Evolutionary conservation across 92 coral and sea anemone genomes (phyloP), one percentile per base, ranked within the genome.

Genomic region (Muricea muricata): DNA sequence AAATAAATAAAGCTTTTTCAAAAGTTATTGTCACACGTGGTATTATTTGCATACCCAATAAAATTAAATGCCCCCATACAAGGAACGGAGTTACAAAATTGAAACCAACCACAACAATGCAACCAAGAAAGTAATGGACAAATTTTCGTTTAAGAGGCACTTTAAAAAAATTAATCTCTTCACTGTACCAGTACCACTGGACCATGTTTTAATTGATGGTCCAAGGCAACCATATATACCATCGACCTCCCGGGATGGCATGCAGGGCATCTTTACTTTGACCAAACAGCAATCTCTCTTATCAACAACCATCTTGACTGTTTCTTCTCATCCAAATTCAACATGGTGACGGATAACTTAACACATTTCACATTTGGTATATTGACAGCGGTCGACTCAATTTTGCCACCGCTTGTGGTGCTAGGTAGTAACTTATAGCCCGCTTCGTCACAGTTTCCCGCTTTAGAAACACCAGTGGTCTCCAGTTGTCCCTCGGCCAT

Each of bases 271-370:
- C 24, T 21, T 78, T 55, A 56, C 11, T 18, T 18, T 13, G 91
- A 63, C 95, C 95, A 92, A 2, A 92, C 84, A 29, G 95, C 95
- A 9, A 92, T 89, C 82, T 92, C 95, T 67, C 91, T 75, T 7
- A 92, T 58, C 25, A 82, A 48, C 23, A 92, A 42, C 95, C 95
- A 92, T 24, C 93, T 85, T 20, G 81, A 67, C 0, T 75, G 78
- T 8, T 89, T 89, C 23, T 55, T 37, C 26, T 35, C 68, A 42
- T 92, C 88, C 28, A 46, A 12, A 13, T 88, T 82, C 14, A 92
- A 39, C 35, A 72, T 81, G 0, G 84, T 89, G 30, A 92, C 26
- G 37, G 80, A 88, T n/a, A 92, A 73, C 50, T 77, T 80, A 28
- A 92, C 21, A 55, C 95, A 92, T 73, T 83, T 81, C 41, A 86